Conservation (phyloP, 2,888 invertebrate species). For the Autographa gamma region DNA sequence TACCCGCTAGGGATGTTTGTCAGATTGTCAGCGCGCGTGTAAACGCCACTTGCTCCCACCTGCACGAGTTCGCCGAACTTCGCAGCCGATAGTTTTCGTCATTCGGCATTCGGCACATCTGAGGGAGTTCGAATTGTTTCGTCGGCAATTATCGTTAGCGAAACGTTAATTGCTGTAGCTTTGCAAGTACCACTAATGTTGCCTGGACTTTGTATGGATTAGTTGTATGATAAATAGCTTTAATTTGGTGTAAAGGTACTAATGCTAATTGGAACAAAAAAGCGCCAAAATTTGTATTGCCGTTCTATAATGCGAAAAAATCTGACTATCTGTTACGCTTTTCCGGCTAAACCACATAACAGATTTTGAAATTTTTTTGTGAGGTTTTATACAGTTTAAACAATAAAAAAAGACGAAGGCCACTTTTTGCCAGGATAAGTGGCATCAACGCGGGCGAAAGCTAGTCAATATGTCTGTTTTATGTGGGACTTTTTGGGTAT, state of each 20-base stretch:
- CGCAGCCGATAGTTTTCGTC: conserved; percentile 46
- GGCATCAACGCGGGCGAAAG: neutral
- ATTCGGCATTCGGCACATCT: conserved; percentile 51
- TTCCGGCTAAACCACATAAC: too few relatives aligned
- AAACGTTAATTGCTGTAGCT: conserved; percentile 47
- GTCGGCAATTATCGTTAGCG: conserved; percentile 45
- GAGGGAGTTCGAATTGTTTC: conserved; percentile 54
- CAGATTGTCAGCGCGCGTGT: conserved; percentile 67
- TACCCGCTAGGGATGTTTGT: conserved; percentile 66
- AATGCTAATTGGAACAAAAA: neutral
- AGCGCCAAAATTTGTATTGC: too few relatives aligned
- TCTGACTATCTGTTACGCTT: too few relatives aligned
- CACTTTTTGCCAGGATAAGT: too few relatives aligned
- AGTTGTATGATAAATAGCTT: conserved; percentile 6
- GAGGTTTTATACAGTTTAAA: too few relatives aligned
- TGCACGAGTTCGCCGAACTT: conserved; percentile 56
- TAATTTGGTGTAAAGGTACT: neutral
- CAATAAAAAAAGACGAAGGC: too few relatives aligned
- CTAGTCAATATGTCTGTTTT: neutral
- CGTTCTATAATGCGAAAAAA: too few relatives aligned
- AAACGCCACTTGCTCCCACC: conserved; percentile 56
- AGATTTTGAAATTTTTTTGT: too few relatives aligned
- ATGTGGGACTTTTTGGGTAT: too few relatives aligned
- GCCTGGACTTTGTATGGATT: conserved; percentile 15
- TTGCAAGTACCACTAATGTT: conserved; percentile 40